These are phyloP conservation scores for Moxostoma hubbsi DNA, from an alignment of 2,797 vertebrate species.

Conservation along the genomic window DNA sequence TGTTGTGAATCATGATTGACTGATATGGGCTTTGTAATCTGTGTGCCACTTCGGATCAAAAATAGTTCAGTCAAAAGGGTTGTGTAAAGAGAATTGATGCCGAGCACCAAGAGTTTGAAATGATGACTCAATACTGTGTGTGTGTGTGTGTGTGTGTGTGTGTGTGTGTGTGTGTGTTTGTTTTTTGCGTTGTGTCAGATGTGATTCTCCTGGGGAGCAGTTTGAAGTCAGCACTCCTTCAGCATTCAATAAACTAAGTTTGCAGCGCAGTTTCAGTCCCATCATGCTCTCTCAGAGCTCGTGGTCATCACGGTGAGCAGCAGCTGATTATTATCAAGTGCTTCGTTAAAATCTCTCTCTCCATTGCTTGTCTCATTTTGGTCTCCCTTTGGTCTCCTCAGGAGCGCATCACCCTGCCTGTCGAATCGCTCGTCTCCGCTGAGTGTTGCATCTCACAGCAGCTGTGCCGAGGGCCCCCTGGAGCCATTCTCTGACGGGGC, in stretches of 20 bases:
- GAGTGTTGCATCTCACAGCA: conserved; percentile 70
- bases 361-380: neutral
- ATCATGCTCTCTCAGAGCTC: conserved; percentile 84
- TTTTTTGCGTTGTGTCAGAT: conserved; percentile 65
- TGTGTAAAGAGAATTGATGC: too few species aligned
- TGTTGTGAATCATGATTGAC: too few species aligned
- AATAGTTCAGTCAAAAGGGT: too few species aligned
- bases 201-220: conserved; percentile 84
- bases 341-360: too few species aligned
- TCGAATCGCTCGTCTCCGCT: conserved; percentile 90
- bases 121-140: too few species aligned
- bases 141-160: conserved; percentile 16
- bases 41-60: too few species aligned
- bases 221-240: conserved; percentile 96
- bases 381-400: conserved; percentile 52
- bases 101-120: too few species aligned
- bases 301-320: conserved; percentile 89
- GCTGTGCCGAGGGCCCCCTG: conserved; percentile 67
- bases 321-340: neutral
- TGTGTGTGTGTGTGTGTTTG: neutral
- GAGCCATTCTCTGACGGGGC: conserved; percentile 90
- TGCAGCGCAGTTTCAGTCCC: conserved; percentile 88
- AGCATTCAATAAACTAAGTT: conserved; percentile 91
- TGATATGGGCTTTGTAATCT: too few species aligned
- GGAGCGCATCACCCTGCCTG: conserved; percentile 87